Base-by-base conservation (phyloP, 35 echinoderm and acorn worm genomes). In the Apostichopus parvimensis region DNA sequence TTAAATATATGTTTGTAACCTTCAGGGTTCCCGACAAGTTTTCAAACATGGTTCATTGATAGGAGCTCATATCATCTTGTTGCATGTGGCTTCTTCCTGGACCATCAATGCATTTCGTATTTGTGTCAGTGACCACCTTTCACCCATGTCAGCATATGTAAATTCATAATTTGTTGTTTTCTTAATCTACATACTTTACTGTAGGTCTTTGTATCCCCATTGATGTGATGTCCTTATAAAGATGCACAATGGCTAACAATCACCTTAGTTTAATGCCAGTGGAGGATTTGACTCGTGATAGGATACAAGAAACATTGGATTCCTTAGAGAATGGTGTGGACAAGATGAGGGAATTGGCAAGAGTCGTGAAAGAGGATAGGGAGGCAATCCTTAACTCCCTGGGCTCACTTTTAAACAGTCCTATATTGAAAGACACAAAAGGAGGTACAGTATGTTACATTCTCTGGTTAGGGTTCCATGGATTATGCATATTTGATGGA, bases 301-400 rank as follows among this genome's bases (percentile, higher is more conserved):
- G 56, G 52, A 75, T 96, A 24, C 77, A 94, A 65, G 45, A 91
- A 72, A 92, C 95, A 1, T 87, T 97, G 21, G 95, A 97, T 87
- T 94, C 88, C 10, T 71, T 97, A 13, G 95, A 97, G 77, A 89
- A 85, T 79, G 73, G 93, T 52, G 93, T 94, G 4, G 95, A 97
- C 78, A 92, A 91, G 57, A 87, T 97, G 87, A 57, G 95, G 57
- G 93, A 97, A 60, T 82, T 79, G 11, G 95, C 93, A 65, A 94
- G 88, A 80, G 20, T 82, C 15, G 87, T 92, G 2, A 79, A 79
- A 21, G 93, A 94, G n/a, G 91, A 97, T 79, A 92, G 83, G 75
- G 87, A 73, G 53, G 3, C 79, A 14, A 76, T 97, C 17, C 72
- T 97, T 53, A 54, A 73, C n/a, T 97, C 93, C 0, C 70, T 97